Evolutionary conservation across 2,888 invertebrate species (phyloP).

Genomic region (Phytoseiulus persimilis): DNA sequence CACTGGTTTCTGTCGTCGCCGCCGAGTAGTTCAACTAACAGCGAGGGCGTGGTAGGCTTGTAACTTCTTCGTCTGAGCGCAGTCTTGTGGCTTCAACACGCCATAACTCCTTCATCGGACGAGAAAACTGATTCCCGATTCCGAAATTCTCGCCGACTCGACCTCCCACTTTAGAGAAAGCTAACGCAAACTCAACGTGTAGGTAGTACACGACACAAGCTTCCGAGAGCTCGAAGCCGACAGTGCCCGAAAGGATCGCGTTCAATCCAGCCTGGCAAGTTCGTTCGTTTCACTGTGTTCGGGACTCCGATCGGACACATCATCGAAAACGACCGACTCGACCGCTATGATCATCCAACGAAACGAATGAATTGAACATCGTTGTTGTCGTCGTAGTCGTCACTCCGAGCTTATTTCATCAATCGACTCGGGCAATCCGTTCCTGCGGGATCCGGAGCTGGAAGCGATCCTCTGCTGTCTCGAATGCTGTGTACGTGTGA

Average conservation of each 20-base stretch:
- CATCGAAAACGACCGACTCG: background rate
- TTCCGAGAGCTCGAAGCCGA: background rate
- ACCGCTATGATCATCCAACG: background rate
- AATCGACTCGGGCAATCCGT: background rate
- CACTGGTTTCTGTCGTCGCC: background rate
- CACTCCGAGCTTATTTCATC: background rate
- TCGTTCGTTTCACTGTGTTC: background rate
- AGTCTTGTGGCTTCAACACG: background rate
- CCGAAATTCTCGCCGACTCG: background rate
- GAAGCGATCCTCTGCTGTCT: background rate
- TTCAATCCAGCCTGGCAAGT: background rate
- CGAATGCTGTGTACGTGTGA: background rate
- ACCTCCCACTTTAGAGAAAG: background rate
- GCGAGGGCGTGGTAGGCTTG: slow-evolving; percentile 5
- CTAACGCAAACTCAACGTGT: background rate
- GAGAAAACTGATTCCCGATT: background rate
- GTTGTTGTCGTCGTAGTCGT: background rate
- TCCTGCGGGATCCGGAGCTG: background rate
- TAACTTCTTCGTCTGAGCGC: background rate
- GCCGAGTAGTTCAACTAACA: background rate
- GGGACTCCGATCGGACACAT: background rate
- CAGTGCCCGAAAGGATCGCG: background rate
- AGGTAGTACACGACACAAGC: background rate
- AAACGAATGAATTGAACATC: background rate
- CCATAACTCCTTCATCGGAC: background rate